Conservation (phyloP, 2,888 invertebrate species). For the Parasteatoda lunata region DNA sequence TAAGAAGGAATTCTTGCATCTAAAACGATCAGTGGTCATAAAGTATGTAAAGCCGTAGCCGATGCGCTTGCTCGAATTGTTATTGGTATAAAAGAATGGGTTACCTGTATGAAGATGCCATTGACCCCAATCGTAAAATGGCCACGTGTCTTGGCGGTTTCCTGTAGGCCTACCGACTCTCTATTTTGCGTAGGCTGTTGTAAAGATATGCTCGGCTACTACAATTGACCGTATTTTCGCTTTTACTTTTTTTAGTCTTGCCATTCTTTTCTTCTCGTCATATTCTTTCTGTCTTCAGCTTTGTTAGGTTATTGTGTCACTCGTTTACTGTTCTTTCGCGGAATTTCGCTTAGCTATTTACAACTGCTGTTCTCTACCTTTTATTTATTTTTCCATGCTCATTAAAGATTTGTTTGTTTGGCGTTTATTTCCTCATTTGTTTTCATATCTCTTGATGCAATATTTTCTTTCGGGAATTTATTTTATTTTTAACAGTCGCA, state of each 20-base stretch:
- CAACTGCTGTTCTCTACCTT: too few relatives aligned
- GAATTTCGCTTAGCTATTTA: too few relatives aligned
- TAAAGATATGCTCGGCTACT: not conserved
- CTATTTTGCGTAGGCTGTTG: not conserved
- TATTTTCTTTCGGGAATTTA: too few relatives aligned
- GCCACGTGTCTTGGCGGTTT: slow-evolving; percentile 40
- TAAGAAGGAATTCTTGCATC: too few relatives aligned
- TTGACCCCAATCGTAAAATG: slow-evolving; percentile 36
- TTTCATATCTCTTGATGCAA: too few relatives aligned
- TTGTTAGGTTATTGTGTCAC: slow-evolving; percentile 46
- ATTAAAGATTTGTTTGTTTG: too few relatives aligned
- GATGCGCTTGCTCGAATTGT: too few relatives aligned
- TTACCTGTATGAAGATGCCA: slow-evolving; percentile 42
- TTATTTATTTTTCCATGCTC: too few relatives aligned
- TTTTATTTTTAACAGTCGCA: too few relatives aligned
- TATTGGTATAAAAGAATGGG: slow-evolving; percentile 19
- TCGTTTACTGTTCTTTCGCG: not conserved
- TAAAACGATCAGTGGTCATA: not conserved
- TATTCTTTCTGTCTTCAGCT: not conserved
- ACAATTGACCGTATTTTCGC: slow-evolving; percentile 44
- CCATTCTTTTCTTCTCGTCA: too few relatives aligned
- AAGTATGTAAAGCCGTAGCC: not conserved
- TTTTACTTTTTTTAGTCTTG: not conserved
- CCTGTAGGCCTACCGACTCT: slow-evolving; percentile 28
- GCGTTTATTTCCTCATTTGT: too few relatives aligned